Evolutionary conservation across 2,113 vertebrate genomes (phyloP).

Genomic region (Uria lomvia): DNA sequence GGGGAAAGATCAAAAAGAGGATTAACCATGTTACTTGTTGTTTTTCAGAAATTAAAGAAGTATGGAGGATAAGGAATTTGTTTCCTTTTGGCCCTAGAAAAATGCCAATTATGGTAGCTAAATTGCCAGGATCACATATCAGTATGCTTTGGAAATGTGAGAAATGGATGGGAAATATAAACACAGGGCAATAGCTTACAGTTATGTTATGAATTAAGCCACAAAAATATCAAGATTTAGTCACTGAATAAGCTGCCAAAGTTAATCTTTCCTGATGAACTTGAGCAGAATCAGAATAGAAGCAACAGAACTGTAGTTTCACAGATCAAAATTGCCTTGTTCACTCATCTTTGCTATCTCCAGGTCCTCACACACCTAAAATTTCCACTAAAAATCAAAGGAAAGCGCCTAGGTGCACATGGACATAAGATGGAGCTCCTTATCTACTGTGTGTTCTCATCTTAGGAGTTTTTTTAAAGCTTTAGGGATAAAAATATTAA

Average conservation of each 20-base stretch:
- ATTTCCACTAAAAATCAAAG: background rate
- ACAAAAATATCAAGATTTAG: conserved; percentile 83
- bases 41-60: conserved; percentile 83
- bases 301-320: conserved; percentile 37
- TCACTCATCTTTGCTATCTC: conserved; percentile 16
- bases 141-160: conserved; percentile 85
- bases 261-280: conserved; percentile 79
- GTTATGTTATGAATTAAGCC: conserved; percentile 85
- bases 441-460: background rate
- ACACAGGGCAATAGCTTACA: conserved; percentile 79
- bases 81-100: conserved; percentile 83
- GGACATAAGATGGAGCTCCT: background rate
- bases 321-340: background rate
- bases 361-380: background rate
- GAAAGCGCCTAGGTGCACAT: background rate
- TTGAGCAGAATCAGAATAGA: conserved; percentile 81
- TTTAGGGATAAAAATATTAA: background rate
- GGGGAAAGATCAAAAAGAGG: conserved; percentile 78
- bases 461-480: background rate
- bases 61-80: conserved; percentile 82
- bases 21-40: conserved; percentile 83
- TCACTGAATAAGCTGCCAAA: conserved; percentile 80
- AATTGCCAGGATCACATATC: conserved; percentile 81
- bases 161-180: conserved; percentile 84
- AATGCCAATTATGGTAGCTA: conserved; percentile 85